These are phyloP conservation scores for Gymnodraco acuticeps DNA, from an alignment of 2,797 vertebrate species.

Conservation along the genomic window DNA sequence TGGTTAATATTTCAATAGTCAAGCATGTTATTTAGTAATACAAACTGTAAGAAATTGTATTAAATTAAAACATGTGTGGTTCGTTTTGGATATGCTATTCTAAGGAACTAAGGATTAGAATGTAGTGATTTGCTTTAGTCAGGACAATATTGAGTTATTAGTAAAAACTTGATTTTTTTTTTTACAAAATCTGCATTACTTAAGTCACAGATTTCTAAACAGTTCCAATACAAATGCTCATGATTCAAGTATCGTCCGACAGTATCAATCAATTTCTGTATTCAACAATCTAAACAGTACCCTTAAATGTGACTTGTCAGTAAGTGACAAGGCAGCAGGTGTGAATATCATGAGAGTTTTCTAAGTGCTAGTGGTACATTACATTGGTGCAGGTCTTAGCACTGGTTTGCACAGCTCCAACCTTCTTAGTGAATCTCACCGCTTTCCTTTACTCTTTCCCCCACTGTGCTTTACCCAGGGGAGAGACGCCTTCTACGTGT, in stretches of 20 bases:
- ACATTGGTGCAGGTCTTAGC: slow-evolving; percentile 31
- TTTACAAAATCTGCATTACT: background rate
- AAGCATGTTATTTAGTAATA: slow-evolving; percentile 31
- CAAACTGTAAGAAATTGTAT: slow-evolving; percentile 17
- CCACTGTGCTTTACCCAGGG: slow-evolving; percentile 78
- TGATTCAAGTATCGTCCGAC: slow-evolving; percentile 7
- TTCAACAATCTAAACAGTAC: background rate
- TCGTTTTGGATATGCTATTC: slow-evolving; percentile 8
- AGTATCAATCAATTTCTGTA: background rate
- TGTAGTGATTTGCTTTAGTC: slow-evolving; percentile 4
- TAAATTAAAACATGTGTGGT: slow-evolving; percentile 13
- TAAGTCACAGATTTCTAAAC: background rate
- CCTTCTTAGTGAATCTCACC: slow-evolving; percentile 67
- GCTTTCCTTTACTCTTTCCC: slow-evolving; percentile 78
- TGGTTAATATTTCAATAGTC: slow-evolving; percentile 43
- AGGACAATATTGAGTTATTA: background rate
- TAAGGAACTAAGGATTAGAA: slow-evolving; percentile 3
- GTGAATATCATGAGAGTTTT: slow-evolving; percentile 30
- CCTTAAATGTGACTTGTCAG: slow-evolving; percentile 18
- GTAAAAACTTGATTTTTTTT: background rate
- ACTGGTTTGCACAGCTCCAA: slow-evolving; percentile 54
- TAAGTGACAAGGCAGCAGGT: slow-evolving; percentile 42
- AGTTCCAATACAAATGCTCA: slow-evolving; percentile 1
- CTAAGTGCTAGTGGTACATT: slow-evolving; percentile 53
- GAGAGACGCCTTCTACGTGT: slow-evolving; percentile 80